Base-by-base conservation (phyloP, 2,113 vertebrate genomes). In the Seriola aureovittata region DNA sequence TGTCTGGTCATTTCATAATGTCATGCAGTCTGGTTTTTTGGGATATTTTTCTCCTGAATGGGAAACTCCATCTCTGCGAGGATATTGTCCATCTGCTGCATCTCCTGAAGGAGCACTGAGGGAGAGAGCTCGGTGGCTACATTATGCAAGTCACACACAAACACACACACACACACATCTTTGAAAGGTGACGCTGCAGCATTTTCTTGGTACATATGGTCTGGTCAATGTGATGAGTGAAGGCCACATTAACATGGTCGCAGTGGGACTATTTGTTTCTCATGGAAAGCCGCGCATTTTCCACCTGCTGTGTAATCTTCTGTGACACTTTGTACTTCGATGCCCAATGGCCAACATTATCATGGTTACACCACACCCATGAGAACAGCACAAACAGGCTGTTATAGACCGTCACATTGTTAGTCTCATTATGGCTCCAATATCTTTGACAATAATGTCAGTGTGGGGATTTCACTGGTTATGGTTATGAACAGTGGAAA, bases 1-100 rank as follows among this genome's bases (percentile, higher is more conserved):
- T 83, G 0, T 92, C 94, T 55, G 92, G 94, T 48, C 89, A 75
- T 76, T 82, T 66, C 11, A 73, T 92, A 50, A 64, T 92, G 71
- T 84, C 91, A 68, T 93, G 59, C 67, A 38, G 68, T 58, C 57
- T 83, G 59, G 3, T 73, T 76, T 86, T 86, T 58, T 46, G 71
- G 57, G 65, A 29, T 23, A 75, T 82, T 80, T 85, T 69, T 75
- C 44, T 75, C 54, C 81, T 94, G 67, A 94, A 89, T 54, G 83
- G 91, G 63, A 83, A 79, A 74, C 70, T 96, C 92, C 75, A 94
- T 77, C 57, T 93, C 82, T 87, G 72, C 40, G 38, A 96, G 90
- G 19, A 90, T 94, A 40, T 93, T 91, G 89, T 95, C 93, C 0
- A 92, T 94, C 93, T 96, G 95, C 64, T 96, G 92, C 85, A 93